Evolutionary conservation across 92 coral and sea anemone genomes (phyloP).

Genomic region (Micromussa lordhowensis): DNA sequence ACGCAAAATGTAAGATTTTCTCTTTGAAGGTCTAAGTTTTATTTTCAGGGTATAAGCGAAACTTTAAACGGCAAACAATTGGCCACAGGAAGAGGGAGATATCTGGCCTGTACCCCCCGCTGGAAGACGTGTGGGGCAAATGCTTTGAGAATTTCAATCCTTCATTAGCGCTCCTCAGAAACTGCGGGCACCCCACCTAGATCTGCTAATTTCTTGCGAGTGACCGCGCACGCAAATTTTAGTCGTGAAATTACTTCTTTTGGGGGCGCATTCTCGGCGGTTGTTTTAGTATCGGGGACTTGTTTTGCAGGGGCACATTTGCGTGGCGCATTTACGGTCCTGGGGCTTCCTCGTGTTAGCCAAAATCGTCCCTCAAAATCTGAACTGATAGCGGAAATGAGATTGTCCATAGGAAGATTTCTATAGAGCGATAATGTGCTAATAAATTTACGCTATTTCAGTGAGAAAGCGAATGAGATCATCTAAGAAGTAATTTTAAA

Average conservation of each 20-base stretch:
- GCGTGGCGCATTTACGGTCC: neutral
- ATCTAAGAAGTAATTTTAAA: slow-evolving; percentile 1
- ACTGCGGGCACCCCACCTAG: slow-evolving; percentile 15
- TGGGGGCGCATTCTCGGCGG: neutral
- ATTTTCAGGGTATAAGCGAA: neutral
- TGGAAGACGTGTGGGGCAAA: slow-evolving; percentile 7
- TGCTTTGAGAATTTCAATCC: neutral
- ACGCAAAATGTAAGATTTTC: neutral
- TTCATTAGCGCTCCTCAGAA: slow-evolving; percentile 10
- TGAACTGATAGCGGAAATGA: neutral
- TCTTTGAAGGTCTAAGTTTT: no score
- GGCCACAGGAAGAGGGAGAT: slow-evolving; percentile 6
- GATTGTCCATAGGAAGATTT: neutral
- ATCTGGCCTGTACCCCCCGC: slow-evolving; percentile 17
- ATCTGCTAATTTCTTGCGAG: neutral
- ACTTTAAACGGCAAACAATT: slow-evolving; percentile 26
- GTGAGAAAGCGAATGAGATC: neutral
- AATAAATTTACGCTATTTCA: neutral
- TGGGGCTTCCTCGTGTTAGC: slow-evolving; percentile 10
- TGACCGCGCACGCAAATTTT: slow-evolving; percentile 11
- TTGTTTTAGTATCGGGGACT: neutral
- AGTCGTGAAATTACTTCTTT: neutral
- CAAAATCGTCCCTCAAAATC: slow-evolving; percentile 1
- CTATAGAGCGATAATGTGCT: neutral
- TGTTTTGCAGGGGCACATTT: slow-evolving; percentile 8